A percentile compares a stretch with the other conserved stretches of the same genome.
Conservation (phyloP, 1,140 invertebrate genomes). For the Antheraea mylitta region DNA sequence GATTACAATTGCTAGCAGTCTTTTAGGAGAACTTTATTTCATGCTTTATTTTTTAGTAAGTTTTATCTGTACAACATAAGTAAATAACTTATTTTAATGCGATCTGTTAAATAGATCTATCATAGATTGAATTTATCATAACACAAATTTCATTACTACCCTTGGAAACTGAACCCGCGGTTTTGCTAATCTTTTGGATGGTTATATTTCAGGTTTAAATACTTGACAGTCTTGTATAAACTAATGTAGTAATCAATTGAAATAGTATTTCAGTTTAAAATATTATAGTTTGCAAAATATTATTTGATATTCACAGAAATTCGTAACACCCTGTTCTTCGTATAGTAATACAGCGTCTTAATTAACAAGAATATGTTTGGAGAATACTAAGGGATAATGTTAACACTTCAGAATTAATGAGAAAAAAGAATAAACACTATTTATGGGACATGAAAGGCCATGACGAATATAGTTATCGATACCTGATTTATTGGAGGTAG, state of each 20-base stretch:
- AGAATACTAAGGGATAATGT: background rate
- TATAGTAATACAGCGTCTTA: background rate
- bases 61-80: no score
- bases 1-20: no score
- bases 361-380: background rate
- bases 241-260: no score
- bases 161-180: background rate
- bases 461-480: conserved; percentile 18
- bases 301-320: background rate
- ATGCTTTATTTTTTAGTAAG: no score
- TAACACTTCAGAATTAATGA: conserved; percentile 6
- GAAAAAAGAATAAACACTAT: conserved; percentile 8
- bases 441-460: conserved; percentile 7
- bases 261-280: background rate
- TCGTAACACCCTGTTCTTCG: background rate
- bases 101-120: background rate
- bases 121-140: no score
- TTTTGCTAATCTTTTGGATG: background rate
- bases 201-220: background rate
- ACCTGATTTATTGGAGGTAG: conserved; percentile 8
- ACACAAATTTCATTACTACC: background rate
- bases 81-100: no score
- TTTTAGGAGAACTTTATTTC: no score
- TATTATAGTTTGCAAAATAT: background rate
- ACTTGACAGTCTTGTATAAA: background rate